Evolutionary conservation across 2,113 vertebrate species (phyloP), one percentile per base, ranked within the genome.

Genomic region (Mirza zaza): DNA sequence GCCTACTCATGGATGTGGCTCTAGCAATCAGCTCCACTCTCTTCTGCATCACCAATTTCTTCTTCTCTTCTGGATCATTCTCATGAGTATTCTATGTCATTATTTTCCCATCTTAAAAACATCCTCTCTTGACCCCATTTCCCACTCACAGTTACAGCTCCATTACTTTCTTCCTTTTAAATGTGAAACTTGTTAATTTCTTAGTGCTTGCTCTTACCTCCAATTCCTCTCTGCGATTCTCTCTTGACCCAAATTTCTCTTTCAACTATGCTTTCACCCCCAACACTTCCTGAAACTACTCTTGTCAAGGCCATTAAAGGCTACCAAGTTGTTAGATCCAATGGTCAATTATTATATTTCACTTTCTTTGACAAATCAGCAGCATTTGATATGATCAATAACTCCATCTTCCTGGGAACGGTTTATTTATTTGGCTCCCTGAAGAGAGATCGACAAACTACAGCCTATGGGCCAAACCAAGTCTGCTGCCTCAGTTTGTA

Each of bases 101-200:
- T 90, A 68, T 70, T 96, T 90, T 80, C 17, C 84, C 42, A 85
- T 77, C 32, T 97, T 77, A 68, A 61, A 94, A 94, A 57, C 52
- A 92, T 34, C 8, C n/a, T 63, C 48, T 73, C 59, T 92, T 94
- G 29, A 84, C 20, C 21, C 10, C 20, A 94, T 89, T 96, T 82
- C n/a, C 81, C 61, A 92, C 42, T 9, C 34, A 95, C 45, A 90
- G 52, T 48, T 77, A 50, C 13, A 84, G 20, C 8, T 20, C 4
- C 42, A 95, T 97, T 97, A 73, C 18, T 88, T 75, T n/a, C 85
- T 89, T 91, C 36, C 36, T 39, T 36, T 95, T 81, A 92, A 85
- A 92, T 52, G 77, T 91, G 27, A 87, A 86, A 94, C 55, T 92
- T 59, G 57, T 59, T 87, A n/a, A 29, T 18, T 55, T 21, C 70